These are phyloP conservation scores for Bos taurus DNA, from an alignment of 2,113 vertebrate species.

Conservation along the genomic window DNA sequence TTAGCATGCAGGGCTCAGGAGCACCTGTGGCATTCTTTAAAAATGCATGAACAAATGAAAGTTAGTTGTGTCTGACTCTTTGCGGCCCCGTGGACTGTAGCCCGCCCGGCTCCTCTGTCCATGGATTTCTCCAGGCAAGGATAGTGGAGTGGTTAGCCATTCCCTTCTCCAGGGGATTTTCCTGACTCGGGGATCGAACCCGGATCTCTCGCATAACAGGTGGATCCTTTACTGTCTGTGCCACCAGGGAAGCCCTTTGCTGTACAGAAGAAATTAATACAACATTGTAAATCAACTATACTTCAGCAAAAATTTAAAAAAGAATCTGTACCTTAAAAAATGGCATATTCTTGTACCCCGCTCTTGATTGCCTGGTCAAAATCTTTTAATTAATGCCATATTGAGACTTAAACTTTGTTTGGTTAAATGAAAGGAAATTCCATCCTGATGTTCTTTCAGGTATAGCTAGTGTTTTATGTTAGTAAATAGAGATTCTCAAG, in stretches of 20 bases:
- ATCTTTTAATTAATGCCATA: not conserved
- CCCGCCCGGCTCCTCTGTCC: not conserved
- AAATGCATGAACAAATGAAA: not conserved
- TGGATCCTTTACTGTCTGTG: not conserved
- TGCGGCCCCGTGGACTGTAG: not conserved
- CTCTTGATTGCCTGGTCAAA: not conserved
- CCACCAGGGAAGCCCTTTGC: not conserved
- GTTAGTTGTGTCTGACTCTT: not conserved
- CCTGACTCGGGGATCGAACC: not conserved
- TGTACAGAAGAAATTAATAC: not conserved
- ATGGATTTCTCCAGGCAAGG: not conserved
- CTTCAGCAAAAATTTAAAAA: not conserved
- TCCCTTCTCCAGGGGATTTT: not conserved
- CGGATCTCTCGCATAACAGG: not conserved
- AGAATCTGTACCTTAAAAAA: not conserved
- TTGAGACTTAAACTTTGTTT: not conserved
- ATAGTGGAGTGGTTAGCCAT: not conserved
- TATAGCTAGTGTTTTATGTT: not conserved
- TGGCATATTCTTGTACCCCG: not conserved
- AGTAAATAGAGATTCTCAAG: not conserved
- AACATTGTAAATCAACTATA: not conserved
- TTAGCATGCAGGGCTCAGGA: rapidly evolving
- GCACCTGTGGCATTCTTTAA: not conserved
- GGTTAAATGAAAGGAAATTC: not conserved
- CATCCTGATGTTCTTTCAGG: not conserved